Base-by-base conservation (phyloP, 2,888 invertebrate genomes). In the Leucophenga montana region DNA sequence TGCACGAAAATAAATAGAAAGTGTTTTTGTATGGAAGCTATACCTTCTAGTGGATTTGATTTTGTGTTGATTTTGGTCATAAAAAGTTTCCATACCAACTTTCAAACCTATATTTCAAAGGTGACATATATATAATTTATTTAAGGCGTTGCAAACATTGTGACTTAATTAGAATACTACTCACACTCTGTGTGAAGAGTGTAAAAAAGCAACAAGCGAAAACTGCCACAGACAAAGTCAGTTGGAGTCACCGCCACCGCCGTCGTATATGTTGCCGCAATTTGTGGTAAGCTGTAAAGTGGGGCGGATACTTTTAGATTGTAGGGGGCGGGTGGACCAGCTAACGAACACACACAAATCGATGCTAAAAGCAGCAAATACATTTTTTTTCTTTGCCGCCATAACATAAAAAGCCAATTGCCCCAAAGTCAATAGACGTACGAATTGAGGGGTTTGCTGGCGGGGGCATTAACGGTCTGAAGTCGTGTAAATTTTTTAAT, bases 321-420 rank as follows among this genome's bases (percentile, higher is more conserved):
- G 39, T 4, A 53, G 62, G 62, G 59, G 82, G 78, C 73, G 80
- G 39, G 39, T 39, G 39, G 8, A 39, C 39, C 8, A 39, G 72
- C 65, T 39, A 71, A 67, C 75, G 57, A 61, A 39, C 8, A 73
- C 69, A 76, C 70, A 78, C 75, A 82, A 79, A 82, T 78, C 74
- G 78, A 73, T 71, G 75, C 73, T 80, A 78, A 82, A 78, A 73
- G 79, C 76, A 62, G 73, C 73, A 74, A 75, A 72, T 78, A 73
- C 70, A 31, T 66, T n/a, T 27, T 39, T 39, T 39, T 18, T 50
- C 16, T 16, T 50, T 50, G 13, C 50, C 16, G 39, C 39, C 39
- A 22, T 61, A 61, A 33, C 33, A 39, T 33, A 39, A 39, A 39
- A 39, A 39, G 27, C 39, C 39, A 11, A 39, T 39, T 39, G 39